A percentile compares a stretch with the other conserved stretches of the same genome.
Evolutionary conservation across 2,888 invertebrate species (phyloP).

Genomic region (Chirona hameri): DNA sequence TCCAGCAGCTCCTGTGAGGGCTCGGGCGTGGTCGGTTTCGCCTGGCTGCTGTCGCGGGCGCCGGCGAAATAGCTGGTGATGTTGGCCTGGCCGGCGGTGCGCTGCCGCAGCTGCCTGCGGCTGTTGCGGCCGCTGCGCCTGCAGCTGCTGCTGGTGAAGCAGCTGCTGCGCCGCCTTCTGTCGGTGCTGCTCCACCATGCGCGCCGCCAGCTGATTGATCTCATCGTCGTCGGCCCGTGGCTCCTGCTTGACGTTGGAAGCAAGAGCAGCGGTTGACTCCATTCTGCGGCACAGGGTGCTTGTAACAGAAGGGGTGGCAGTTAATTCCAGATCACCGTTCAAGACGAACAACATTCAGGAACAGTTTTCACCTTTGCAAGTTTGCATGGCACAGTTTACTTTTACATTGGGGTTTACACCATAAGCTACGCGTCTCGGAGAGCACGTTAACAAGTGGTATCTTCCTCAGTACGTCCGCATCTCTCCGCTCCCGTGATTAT

Average conservation of each 20-base stretch:
- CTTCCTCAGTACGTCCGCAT: too few species aligned
- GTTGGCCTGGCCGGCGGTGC: slow-evolving; percentile 39
- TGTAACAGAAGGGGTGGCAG: neutral
- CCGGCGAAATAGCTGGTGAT: slow-evolving; percentile 39
- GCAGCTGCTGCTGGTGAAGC: slow-evolving; percentile 40
- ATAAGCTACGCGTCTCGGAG: too few species aligned
- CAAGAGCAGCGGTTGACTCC: neutral
- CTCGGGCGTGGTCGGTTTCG: slow-evolving; percentile 46
- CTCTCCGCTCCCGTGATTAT: too few species aligned
- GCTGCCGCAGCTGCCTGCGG: slow-evolving; percentile 44
- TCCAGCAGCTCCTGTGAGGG: slow-evolving; percentile 43
- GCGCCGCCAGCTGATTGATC: slow-evolving; percentile 78
- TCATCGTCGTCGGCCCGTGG: slow-evolving; percentile 75
- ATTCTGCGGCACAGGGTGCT: neutral
- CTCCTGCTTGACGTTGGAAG: slow-evolving; percentile 62
- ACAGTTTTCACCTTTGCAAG: too few species aligned
- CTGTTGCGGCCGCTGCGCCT: slow-evolving; percentile 46
- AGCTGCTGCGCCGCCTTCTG: slow-evolving; percentile 51
- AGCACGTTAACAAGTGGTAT: too few species aligned
- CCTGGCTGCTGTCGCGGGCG: slow-evolving; percentile 41
- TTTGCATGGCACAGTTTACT: too few species aligned
- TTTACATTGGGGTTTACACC: too few species aligned
- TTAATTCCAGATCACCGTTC: too few species aligned
- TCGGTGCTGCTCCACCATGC: slow-evolving; percentile 79
- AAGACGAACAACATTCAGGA: too few species aligned